A percentile compares a stretch with the other conserved stretches of the same genome.
These are phyloP conservation scores for Epicauta chinensis DNA, from an alignment of 1,140 invertebrate species.

Conservation along the genomic window DNA sequence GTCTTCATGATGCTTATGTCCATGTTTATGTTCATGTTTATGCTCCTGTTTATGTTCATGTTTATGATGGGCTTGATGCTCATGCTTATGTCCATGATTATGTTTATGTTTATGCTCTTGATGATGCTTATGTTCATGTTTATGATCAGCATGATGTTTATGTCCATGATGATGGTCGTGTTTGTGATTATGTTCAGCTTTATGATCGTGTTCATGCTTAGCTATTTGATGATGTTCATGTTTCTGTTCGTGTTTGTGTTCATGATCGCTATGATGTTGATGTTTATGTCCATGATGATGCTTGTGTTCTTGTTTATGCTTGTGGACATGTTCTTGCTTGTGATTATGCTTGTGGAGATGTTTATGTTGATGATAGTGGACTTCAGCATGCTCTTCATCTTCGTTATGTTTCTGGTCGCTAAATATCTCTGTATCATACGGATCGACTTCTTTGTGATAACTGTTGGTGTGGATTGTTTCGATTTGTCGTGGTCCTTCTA, in stretches of 20 bases:
- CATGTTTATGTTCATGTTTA: conserved; percentile 15
- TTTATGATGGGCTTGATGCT: conserved; percentile 7
- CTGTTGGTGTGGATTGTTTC: conserved; percentile 27
- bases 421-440: conserved; percentile 18
- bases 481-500: conserved; percentile 29
- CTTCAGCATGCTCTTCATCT: conserved; percentile 23
- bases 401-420: conserved; percentile 14
- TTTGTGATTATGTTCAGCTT: conserved; percentile 17
- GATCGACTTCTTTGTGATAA: conserved; percentile 24
- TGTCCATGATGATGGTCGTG: conserved; percentile 22
- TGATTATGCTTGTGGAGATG: conserved; percentile 29
- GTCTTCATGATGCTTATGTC: conserved; percentile 7
- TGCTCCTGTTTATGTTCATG: conserved; percentile 14
- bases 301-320: conserved; percentile 24
- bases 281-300: conserved; percentile 25
- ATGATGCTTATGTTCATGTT: conserved; percentile 19
- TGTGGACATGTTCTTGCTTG: conserved; percentile 26
- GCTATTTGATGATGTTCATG: conserved; percentile 11
- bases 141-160: conserved; percentile 20
- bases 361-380: conserved; percentile 30
- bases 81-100: conserved; percentile 16
- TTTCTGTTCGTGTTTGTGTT: conserved; percentile 10
- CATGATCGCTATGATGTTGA: conserved; percentile 16
- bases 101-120: conserved; percentile 18
- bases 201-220: conserved; percentile 18